Conservation (phyloP, 2,113 vertebrate genomes). For the Tachysurus vachellii region DNA sequence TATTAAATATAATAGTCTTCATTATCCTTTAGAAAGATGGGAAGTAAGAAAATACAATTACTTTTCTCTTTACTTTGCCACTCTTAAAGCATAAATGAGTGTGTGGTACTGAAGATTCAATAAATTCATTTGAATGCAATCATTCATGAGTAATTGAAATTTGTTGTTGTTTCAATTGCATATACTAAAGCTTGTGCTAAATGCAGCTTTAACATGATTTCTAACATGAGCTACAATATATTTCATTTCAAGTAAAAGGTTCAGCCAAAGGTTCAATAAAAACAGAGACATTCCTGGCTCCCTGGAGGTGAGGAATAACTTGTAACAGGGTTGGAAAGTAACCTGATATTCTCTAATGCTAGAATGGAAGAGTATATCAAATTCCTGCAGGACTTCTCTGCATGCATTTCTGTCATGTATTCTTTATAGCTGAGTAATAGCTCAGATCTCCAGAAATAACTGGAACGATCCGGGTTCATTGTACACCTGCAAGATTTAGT, state of each 20-base stretch:
- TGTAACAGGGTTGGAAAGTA: background rate
- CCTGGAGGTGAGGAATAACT: background rate
- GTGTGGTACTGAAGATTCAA: background rate
- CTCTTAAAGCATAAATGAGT: background rate
- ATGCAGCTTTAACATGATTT: background rate
- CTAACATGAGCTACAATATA: background rate
- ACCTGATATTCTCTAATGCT: background rate
- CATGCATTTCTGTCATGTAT: constrained; percentile 27
- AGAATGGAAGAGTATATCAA: background rate
- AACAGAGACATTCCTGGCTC: background rate
- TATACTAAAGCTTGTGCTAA: background rate
- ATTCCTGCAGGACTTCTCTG: background rate
- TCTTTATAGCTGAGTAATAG: background rate
- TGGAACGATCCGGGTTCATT: background rate
- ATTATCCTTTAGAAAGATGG: background rate
- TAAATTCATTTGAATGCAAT: background rate
- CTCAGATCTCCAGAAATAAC: background rate
- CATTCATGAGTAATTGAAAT: too few relatives aligned
- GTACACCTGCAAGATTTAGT: background rate
- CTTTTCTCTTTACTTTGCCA: background rate
- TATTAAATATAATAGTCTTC: background rate
- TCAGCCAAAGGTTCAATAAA: constrained; percentile 36
- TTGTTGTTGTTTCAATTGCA: background rate
- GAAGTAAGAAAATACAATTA: background rate
- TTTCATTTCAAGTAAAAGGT: constrained; percentile 28